Conservation (phyloP, 2,888 invertebrate genomes). For the Drosophila paracracens region DNA sequence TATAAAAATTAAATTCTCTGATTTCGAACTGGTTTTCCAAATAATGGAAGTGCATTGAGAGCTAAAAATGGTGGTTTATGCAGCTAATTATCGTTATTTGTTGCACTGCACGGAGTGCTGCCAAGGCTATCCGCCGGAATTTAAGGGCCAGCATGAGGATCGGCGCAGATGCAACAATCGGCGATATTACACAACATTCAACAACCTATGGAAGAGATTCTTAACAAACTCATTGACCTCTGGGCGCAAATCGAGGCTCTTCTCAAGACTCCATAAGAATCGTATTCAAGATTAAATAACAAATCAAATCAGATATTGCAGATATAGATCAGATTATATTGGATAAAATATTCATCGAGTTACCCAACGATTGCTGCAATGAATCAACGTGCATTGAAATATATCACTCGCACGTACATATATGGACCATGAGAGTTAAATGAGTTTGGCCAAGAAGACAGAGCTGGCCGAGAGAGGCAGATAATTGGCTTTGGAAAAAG, state of each 20-base stretch:
- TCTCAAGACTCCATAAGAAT: neutral
- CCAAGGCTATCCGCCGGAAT: too few relatives aligned
- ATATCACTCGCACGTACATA: too few relatives aligned
- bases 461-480: neutral
- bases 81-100: too few relatives aligned
- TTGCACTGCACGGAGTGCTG: too few relatives aligned
- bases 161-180: too few relatives aligned
- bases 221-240: fast-evolving
- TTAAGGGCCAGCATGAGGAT: too few relatives aligned
- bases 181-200: too few relatives aligned
- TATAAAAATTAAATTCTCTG: neutral
- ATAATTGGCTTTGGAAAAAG: neutral
- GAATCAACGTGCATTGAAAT: too few relatives aligned
- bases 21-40: neutral
- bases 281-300: neutral
- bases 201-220: neutral
- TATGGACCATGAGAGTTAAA: neutral
- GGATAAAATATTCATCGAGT: neutral
- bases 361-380: neutral
- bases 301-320: neutral
- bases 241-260: neutral
- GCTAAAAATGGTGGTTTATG: too few relatives aligned
- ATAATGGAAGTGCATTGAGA: too few relatives aligned
- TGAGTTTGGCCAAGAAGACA: neutral
- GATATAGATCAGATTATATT: neutral